A percentile compares a stretch with the other conserved stretches of the same genome.
Conservation (phyloP, 2,888 invertebrate species). For the Idaea straminata region DNA sequence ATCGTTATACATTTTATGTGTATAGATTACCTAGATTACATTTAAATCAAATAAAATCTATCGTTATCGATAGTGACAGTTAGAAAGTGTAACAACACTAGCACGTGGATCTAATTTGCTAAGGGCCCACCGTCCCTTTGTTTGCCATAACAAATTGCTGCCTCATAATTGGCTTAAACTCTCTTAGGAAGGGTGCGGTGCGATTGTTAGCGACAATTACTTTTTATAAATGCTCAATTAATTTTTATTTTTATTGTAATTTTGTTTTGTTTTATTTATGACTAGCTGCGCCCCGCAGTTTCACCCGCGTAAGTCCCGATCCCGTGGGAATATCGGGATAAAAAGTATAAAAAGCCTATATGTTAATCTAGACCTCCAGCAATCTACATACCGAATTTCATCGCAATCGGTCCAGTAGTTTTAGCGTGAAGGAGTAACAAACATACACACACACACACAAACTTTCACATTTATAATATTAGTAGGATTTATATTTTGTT, state of each 20-base stretch:
- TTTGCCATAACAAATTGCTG: constrained; percentile 76
- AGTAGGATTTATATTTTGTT: neutral
- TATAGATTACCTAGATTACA: too few species aligned
- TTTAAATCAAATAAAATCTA: neutral
- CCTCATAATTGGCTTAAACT: constrained; percentile 74
- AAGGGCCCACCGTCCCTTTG: constrained; percentile 66
- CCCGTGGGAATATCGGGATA: too few species aligned
- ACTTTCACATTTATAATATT: too few species aligned
- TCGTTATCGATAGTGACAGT: constrained; percentile 12
- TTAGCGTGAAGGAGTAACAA: too few species aligned
- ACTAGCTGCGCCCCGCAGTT: too few species aligned
- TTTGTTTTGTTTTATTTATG: neutral
- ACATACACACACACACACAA: too few species aligned
- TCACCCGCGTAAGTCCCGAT: too few species aligned
- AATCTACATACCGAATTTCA: too few species aligned
- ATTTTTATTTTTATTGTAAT: neutral
- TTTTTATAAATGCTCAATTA: neutral
- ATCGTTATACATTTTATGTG: too few species aligned
- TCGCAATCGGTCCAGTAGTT: too few species aligned
- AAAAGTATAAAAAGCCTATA: too few species aligned
- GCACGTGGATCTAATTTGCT: constrained; percentile 71
- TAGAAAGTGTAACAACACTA: constrained; percentile 34
- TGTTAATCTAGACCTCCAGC: too few species aligned
- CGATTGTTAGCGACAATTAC: constrained; percentile 39
- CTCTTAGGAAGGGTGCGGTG: constrained; percentile 43